phyloP scores from a whole-genome alignment of 2,113 vertebrate genomes.

The Toxotes chatareus region DNA sequence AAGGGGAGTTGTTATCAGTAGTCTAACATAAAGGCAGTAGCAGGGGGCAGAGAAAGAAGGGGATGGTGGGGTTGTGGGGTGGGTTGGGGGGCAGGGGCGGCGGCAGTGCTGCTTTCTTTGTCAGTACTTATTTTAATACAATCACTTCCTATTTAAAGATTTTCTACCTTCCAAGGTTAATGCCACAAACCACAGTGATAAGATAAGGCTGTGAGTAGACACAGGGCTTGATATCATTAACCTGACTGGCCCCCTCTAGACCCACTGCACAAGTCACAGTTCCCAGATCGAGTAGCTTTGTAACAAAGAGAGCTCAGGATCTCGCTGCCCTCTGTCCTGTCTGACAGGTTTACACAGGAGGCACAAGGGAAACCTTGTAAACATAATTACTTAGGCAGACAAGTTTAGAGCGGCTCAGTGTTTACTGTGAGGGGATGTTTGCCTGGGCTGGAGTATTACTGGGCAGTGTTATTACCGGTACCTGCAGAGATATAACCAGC shows the following conservation, averaged over 20 bases:
- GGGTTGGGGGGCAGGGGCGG: neutral
- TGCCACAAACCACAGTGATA: conserved; percentile 56
- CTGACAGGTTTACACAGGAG: conserved; percentile 66
- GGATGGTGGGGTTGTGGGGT: neutral
- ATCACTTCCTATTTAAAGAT: conserved; percentile 57
- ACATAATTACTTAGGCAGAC: conserved; percentile 43
- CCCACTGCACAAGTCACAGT: neutral
- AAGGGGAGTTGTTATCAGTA: conserved; percentile 68
- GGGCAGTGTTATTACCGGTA: neutral
- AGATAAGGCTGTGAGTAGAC: conserved; percentile 72
- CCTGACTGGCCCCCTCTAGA: neutral
- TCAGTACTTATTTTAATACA: conserved; percentile 62
- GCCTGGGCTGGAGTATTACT: neutral
- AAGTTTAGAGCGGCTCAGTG: neutral
- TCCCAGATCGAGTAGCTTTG: conserved; percentile 22
- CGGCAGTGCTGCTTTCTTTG: conserved; percentile 19
- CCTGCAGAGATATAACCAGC: neutral
- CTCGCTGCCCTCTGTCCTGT: conserved; percentile 24
- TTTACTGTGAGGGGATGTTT: conserved; percentile 23
- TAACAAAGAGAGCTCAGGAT: conserved; percentile 9
- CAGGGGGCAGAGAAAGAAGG: neutral
- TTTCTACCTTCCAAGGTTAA: conserved; percentile 69
- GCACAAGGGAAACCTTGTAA: conserved; percentile 46
- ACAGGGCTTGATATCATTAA: conserved; percentile 73
- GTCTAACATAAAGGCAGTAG: conserved; percentile 42